These are phyloP conservation scores for Ischnus inquisitorius DNA, from an alignment of 2,888 invertebrate species.

Conservation along the genomic window DNA sequence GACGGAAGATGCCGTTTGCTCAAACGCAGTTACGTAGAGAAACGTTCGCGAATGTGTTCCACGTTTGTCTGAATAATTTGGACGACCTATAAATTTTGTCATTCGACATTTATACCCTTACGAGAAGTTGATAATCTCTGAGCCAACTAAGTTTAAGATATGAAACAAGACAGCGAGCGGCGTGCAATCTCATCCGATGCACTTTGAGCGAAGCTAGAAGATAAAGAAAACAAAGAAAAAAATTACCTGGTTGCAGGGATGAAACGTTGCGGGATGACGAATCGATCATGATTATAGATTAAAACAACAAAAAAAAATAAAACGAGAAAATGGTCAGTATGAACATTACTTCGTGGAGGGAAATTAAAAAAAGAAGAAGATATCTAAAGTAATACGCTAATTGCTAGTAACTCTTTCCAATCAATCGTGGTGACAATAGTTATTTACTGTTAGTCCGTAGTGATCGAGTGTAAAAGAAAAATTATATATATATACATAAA, in stretches of 20 bases:
- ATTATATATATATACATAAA: constrained; percentile 42
- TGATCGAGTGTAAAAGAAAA: constrained; percentile 70
- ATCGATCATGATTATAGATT: constrained; percentile 66
- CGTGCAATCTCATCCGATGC: constrained; percentile 73
- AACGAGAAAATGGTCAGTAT: constrained; percentile 54
- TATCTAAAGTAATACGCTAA: constrained; percentile 64
- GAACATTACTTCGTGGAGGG: constrained; percentile 60
- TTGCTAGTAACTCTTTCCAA: constrained; percentile 76
- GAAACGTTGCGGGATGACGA: constrained; percentile 67
- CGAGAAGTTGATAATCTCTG: constrained; percentile 4
- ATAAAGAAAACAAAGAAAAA: constrained; percentile 56
- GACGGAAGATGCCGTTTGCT: constrained; percentile 41
- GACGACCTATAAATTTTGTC: constrained; percentile 55
- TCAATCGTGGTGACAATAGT: constrained; percentile 84
- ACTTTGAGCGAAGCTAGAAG: no score
- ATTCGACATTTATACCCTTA: constrained; percentile 24
- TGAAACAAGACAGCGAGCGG: constrained; percentile 52
- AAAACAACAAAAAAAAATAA: constrained; percentile 61
- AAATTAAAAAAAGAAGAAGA: constrained; percentile 36
- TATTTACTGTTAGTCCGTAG: constrained; percentile 80
- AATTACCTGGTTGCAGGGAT: constrained; percentile 30
- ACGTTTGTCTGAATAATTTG: constrained; percentile 48
- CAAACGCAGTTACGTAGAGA: constrained; percentile 39
- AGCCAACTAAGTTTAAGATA: constrained; percentile 29
- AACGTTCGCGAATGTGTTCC: constrained; percentile 29